Percentiles rank a stretch among this genome's conserved stretches.
Evolutionary conservation across 2,113 vertebrate genomes (phyloP).

Genomic region (Pandion haliaetus): DNA sequence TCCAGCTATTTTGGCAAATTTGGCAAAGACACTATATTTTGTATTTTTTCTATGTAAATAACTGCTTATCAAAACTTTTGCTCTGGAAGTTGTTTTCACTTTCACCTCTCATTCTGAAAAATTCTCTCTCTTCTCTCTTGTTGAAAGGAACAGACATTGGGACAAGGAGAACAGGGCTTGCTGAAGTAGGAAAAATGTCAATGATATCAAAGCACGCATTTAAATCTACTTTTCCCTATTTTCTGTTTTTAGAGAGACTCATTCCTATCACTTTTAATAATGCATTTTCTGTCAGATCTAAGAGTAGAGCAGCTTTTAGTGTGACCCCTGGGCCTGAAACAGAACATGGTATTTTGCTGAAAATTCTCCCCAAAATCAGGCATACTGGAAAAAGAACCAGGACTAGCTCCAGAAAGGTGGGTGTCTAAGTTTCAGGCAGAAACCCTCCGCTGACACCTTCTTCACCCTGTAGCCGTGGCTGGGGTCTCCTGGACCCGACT

Average conservation of each 20-base stretch:
- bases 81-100: neutral
- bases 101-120: neutral
- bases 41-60: neutral
- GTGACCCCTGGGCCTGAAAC: neutral
- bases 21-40: neutral
- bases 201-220: neutral
- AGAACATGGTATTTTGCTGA: neutral
- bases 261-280: neutral
- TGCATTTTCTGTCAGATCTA: neutral
- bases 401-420: neutral
- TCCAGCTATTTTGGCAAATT: neutral
- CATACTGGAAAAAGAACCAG: neutral
- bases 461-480: neutral
- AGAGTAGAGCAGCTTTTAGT: neutral
- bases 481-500: neutral
- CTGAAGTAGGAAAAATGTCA: neutral
- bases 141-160: neutral
- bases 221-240: neutral
- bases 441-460: neutral
- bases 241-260: neutral
- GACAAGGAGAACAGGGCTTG: neutral
- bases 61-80: neutral
- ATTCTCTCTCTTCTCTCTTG: neutral
- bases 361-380: neutral
- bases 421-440: neutral